Percentiles rank a stretch among this genome's conserved stretches.
Evolutionary conservation across 2,113 vertebrate species (phyloP).

Genomic region (Nycticorax nycticorax): DNA sequence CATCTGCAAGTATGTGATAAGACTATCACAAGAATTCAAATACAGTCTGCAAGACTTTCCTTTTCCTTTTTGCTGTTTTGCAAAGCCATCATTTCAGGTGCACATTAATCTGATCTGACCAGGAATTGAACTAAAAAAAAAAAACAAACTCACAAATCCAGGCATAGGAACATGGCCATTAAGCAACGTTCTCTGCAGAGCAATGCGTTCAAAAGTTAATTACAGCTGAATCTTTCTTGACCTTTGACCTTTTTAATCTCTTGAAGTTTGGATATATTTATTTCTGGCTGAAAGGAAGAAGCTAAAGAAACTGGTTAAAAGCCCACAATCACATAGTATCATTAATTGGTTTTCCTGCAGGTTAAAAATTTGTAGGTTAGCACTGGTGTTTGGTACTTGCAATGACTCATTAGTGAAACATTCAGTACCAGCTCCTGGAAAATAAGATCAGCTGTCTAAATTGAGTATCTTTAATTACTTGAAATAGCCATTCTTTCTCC

Average conservation of each 20-base stretch:
- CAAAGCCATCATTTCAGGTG: not conserved
- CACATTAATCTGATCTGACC: not conserved
- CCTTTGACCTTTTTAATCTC: not conserved
- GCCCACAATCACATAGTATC: not conserved
- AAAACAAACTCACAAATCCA: not conserved
- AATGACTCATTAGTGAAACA: not conserved
- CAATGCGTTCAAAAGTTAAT: not conserved
- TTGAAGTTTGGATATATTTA: not conserved
- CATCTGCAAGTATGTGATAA: not conserved
- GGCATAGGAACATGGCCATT: not conserved
- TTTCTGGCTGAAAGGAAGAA: not conserved
- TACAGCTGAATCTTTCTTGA: not conserved
- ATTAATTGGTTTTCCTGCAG: not conserved
- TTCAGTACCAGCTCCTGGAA: not conserved
- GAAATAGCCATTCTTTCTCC: not conserved
- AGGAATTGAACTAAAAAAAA: not conserved
- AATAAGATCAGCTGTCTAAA: not conserved
- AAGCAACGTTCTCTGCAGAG: not conserved
- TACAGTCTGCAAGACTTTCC: not conserved
- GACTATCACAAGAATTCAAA: not conserved
- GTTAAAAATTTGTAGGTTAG: not conserved
- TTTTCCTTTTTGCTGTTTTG: not conserved
- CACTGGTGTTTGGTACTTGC: not conserved
- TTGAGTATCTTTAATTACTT: not conserved
- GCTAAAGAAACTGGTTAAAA: not conserved